These are phyloP conservation scores for Mycogona germanica DNA, from an alignment of 2,888 invertebrate genomes.

Conservation along the genomic window DNA sequence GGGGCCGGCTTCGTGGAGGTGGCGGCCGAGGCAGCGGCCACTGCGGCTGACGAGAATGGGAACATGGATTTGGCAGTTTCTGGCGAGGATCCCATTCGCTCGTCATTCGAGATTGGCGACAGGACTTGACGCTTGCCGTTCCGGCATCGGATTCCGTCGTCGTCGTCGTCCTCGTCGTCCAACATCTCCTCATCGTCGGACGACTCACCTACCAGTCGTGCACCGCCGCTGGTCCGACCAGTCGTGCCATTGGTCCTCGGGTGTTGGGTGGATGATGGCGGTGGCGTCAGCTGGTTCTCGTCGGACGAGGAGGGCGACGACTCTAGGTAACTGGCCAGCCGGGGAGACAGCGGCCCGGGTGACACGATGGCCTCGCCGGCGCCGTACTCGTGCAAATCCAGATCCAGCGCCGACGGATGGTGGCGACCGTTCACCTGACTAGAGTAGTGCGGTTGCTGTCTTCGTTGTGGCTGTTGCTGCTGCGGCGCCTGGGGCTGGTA, in stretches of 20 bases:
- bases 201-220: too few relatives aligned
- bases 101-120: not conserved
- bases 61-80: not conserved
- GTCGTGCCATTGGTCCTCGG: slow-evolving; percentile 2
- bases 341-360: slow-evolving; percentile 8
- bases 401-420: slow-evolving; percentile 9
- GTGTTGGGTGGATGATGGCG: not conserved
- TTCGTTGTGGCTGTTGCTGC: not conserved
- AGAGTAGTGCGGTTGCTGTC: too few relatives aligned
- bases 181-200: not conserved
- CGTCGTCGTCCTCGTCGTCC: not conserved
- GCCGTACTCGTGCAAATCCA: slow-evolving; percentile 9
- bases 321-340: slow-evolving; percentile 1
- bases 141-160: too few relatives aligned
- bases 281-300: not conserved
- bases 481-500: slow-evolving; percentile 25
- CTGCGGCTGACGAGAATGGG: too few relatives aligned
- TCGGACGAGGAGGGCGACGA: not conserved
- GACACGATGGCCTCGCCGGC: slow-evolving; percentile 15
- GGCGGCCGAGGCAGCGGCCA: too few relatives aligned
- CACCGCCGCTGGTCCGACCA: too few relatives aligned
- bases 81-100: not conserved
- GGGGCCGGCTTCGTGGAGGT: not conserved
- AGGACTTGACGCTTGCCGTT: too few relatives aligned
- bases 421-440: slow-evolving; percentile 14